A percentile compares a stretch with the other conserved stretches of the same genome.
phyloP scores from a whole-genome alignment of 2,797 vertebrate species.

The Gymnoscopelus braueri region DNA sequence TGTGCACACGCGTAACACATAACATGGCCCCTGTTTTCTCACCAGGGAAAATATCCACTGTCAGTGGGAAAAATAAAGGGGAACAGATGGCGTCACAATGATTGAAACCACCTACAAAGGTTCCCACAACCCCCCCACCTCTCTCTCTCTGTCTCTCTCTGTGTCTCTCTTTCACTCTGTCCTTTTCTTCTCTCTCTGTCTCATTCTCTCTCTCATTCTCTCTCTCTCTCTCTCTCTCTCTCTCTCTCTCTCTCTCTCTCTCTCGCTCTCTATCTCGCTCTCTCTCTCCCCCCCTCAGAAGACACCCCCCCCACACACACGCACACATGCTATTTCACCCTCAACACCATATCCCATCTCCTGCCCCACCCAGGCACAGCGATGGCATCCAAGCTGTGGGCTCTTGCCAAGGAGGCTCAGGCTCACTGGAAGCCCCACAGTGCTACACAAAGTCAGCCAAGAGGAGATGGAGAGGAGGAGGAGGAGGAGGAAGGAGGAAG shows the following conservation, averaged over 20 bases:
- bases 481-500: background rate
- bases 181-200: background rate
- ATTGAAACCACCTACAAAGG: conserved; percentile 78
- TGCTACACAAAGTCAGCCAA: conserved; percentile 71
- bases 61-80: conserved; percentile 64
- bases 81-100: conserved; percentile 78
- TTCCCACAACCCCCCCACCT: conserved; percentile 51
- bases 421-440: conserved; percentile 64
- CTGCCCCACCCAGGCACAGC: conserved; percentile 45
- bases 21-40: conserved; percentile 46
- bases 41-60: conserved; percentile 66
- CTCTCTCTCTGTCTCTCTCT: conserved; percentile 8
- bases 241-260: background rate
- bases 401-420: conserved; percentile 65
- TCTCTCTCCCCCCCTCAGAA: background rate
- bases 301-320: background rate
- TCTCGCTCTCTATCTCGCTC: conserved; percentile 1
- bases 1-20: background rate
- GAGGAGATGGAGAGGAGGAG: conserved; percentile 51
- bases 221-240: background rate
- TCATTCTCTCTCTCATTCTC: conserved; percentile 1
- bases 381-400: conserved; percentile 57
- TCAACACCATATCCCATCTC: conserved; percentile 42
- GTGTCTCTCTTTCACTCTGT: background rate
- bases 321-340: background rate